These are phyloP conservation scores for Arctocebus calabarensis DNA, from an alignment of 2,797 vertebrate species.

Conservation along the genomic window DNA sequence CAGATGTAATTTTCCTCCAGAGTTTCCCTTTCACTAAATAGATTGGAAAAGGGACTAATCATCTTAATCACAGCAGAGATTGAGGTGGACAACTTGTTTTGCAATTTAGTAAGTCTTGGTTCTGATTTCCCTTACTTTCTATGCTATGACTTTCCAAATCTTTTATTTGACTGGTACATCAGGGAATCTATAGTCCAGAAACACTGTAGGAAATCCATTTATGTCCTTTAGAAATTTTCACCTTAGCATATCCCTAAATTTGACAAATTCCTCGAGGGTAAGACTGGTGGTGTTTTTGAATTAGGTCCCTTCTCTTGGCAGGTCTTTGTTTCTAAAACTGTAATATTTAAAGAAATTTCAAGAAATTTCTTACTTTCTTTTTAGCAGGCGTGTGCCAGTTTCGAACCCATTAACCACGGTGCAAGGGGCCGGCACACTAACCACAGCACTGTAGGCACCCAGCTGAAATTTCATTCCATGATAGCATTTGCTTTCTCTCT, in stretches of 20 bases:
- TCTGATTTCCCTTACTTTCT: background rate
- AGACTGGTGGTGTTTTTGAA: background rate
- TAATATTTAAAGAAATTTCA: background rate
- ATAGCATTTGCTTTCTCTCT: background rate
- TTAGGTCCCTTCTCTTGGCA: background rate
- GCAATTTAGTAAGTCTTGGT: background rate
- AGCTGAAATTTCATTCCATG: background rate
- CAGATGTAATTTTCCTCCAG: background rate
- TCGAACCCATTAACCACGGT: too few relatives aligned
- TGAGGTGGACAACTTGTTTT: background rate
- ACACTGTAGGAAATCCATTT: background rate
- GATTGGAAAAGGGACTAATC: background rate
- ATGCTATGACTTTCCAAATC: background rate
- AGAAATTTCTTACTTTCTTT: too few relatives aligned
- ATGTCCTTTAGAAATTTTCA: background rate
- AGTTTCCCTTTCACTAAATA: background rate
- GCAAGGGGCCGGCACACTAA: too few relatives aligned
- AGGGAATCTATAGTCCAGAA: background rate
- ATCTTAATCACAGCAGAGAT: background rate
- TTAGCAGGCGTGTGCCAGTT: too few relatives aligned
- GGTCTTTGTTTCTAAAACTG: background rate
- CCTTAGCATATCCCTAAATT: background rate
- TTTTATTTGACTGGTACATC: background rate
- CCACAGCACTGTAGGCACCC: too few relatives aligned
- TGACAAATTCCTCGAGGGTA: background rate